Conservation (phyloP, 2,113 vertebrate genomes). For the Gulo gulo region DNA sequence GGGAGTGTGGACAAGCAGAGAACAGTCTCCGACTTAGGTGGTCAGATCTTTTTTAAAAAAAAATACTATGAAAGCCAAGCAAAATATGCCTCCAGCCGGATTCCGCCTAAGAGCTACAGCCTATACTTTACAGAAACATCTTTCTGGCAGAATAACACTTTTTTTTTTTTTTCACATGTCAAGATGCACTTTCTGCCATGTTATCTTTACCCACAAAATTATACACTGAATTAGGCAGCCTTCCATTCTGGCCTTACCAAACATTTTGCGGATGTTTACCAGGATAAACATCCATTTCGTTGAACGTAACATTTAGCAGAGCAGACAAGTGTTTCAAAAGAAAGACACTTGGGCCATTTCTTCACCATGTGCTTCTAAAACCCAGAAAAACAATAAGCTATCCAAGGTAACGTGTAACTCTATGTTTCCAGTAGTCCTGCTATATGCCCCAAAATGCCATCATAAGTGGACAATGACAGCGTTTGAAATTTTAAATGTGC, state of each 20-base stretch:
- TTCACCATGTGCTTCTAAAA: slow-evolving; percentile 47
- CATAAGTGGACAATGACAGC: neutral
- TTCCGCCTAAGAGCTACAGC: neutral
- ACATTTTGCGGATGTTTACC: slow-evolving; percentile 20
- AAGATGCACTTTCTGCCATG: slow-evolving; percentile 50
- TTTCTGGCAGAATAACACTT: neutral
- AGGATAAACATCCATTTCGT: slow-evolving; percentile 19
- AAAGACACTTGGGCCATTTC: neutral
- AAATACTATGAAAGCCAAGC: neutral
- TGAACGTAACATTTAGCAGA: slow-evolving; percentile 14
- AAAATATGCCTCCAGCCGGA: neutral
- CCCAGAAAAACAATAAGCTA: slow-evolving; percentile 44
- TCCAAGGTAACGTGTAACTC: slow-evolving; percentile 34
- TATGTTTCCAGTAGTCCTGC: slow-evolving; percentile 16
- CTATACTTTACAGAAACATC: slow-evolving; percentile 49
- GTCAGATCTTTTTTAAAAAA: neutral
- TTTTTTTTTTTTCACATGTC: slow-evolving; percentile 4
- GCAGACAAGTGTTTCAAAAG: neutral
- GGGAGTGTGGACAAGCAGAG: neutral
- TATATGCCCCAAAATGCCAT: slow-evolving; percentile 29
- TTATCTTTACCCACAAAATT: slow-evolving; percentile 66
- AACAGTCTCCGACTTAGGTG: neutral
- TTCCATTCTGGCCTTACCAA: slow-evolving; percentile 52
- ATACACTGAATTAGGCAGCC: slow-evolving; percentile 42
- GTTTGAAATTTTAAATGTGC: neutral